A percentile compares a stretch with the other conserved stretches of the same genome.
Evolutionary conservation across 2,113 vertebrate species (phyloP).

Genomic region (Marmota flaviventris): DNA sequence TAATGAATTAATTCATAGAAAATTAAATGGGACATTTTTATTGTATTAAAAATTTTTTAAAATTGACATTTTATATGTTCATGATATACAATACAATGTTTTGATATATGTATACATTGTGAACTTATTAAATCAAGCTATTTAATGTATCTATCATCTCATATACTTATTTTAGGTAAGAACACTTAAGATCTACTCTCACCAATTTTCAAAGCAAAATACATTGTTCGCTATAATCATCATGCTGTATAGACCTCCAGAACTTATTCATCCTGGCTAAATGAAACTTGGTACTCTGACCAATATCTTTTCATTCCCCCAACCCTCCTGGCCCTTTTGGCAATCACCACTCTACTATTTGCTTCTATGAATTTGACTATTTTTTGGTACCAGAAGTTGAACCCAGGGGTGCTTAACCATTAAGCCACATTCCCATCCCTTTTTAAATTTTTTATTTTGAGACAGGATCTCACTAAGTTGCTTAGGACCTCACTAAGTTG

Average conservation of each 20-base stretch:
- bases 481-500: no score
- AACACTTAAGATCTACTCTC: neutral
- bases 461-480: no score
- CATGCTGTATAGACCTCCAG: neutral
- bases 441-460: no score
- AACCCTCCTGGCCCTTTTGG: neutral
- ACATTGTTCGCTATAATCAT: neutral
- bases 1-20: neutral
- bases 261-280: neutral
- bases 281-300: neutral
- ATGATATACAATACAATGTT: neutral
- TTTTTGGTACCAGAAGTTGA: no score
- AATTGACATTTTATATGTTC: neutral
- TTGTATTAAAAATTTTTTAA: neutral
- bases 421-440: no score
- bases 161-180: neutral
- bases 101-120: neutral
- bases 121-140: neutral
- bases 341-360: neutral
- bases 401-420: no score
- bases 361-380: neutral
- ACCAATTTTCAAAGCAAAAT: neutral
- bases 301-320: neutral
- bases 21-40: constrained; percentile 19
- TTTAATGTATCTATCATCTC: neutral